Base-by-base conservation (phyloP, 1,140 invertebrate genomes). In the Oncopeltus fasciatus region DNA sequence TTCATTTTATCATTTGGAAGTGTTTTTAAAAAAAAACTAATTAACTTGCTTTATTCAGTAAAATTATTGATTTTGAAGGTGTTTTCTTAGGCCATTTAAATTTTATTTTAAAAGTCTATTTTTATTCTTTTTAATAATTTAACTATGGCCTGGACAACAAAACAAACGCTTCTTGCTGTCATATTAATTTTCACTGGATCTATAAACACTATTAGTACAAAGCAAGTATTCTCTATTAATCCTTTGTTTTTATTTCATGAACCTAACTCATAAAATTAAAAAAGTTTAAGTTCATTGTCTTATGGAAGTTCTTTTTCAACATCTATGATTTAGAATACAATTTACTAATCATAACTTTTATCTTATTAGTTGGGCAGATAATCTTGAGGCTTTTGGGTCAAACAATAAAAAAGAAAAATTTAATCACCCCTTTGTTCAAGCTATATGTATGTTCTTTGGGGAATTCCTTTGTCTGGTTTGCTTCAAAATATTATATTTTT, bases 341-440 rank as follows among this genome's bases (percentile, higher is more conserved):
- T 57, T 58, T 47, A 46, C n/a, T n/a, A n/a, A n/a, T n/a, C 18
- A 28, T 33, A 27, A 16, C 63, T 38, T 53, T 14, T 66, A 64
- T 71, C 69, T 66, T 73, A 76, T 62, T 69, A 89, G 87, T 77
- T 95, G 90, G 86, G 87, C 89, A 18, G 90, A 94, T 74, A 78
- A 73, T 62, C 75, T 84, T 66, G 64, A 77, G 59, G 79, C 87
- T 1, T 69, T 73, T 64, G 85, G 85, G 24, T 77, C 79, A 63
- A 83, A 85, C 81, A 83, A 82, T 4, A 67, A 74, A 47, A 61
- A 70, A 1, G 76, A 81, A 68, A 64, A 74, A 29, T 96, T 95
- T 71, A 79, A 86, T 68, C 92, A 95, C 81, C 92, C 92, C n/a
- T 93, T 92, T 72, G 74, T 95, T 70, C 82, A 94, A 78, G 88